These are phyloP conservation scores for Paracentrotus lividus DNA, from an alignment of 53 echinoderm and acorn worm species.

Conservation along the genomic window DNA sequence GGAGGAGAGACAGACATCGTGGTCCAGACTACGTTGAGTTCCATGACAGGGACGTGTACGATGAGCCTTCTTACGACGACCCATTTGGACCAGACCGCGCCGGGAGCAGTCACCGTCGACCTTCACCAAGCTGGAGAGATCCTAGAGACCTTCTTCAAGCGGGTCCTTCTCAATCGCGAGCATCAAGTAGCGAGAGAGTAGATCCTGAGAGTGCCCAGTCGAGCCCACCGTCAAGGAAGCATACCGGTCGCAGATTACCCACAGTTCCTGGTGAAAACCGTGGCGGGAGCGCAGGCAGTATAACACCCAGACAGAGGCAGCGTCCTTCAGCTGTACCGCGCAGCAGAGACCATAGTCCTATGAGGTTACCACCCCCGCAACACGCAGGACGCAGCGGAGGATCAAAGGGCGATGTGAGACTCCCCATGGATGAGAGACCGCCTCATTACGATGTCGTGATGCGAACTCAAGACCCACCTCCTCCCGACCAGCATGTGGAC, in stretches of 20 bases:
- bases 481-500: conserved; percentile 73
- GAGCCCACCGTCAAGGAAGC: conserved; percentile 76
- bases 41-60: conserved; percentile 62
- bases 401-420: conserved; percentile 61
- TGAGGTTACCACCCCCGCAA: conserved; percentile 81
- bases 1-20: conserved; percentile 59
- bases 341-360: conserved; percentile 86
- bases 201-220: conserved; percentile 79
- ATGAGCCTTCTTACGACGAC: conserved; percentile 59
- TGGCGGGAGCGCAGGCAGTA: conserved; percentile 45
- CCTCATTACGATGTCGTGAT: conserved; percentile 95
- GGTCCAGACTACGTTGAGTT: conserved; percentile 69
- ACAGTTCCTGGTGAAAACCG: conserved; percentile 85
- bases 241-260: conserved; percentile 86
- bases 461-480: conserved; percentile 79
- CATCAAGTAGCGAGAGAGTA: conserved; percentile 78
- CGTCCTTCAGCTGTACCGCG: conserved; percentile 79
- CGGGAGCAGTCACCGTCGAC: conserved; percentile 67
- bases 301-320: conserved; percentile 85
- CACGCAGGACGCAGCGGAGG: conserved; percentile 72
- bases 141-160: conserved; percentile 25
- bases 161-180: conserved; percentile 72
- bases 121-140: conserved; percentile 75
- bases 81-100: conserved; percentile 56
- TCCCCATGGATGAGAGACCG: conserved; percentile 86